Base-by-base conservation (phyloP, 2,797 vertebrate genomes). In the Mastacembelus armatus region DNA sequence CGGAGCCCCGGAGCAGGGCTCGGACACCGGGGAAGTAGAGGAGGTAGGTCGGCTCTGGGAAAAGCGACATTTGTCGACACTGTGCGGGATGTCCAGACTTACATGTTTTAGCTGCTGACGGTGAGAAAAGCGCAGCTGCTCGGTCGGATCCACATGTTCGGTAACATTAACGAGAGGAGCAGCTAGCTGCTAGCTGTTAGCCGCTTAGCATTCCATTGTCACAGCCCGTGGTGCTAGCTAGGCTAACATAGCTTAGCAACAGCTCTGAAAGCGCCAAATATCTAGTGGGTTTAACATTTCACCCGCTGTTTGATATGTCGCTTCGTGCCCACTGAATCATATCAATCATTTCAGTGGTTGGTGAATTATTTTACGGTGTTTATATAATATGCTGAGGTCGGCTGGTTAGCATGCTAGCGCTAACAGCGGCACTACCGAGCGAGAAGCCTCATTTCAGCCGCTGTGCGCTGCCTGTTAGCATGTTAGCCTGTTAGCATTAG, bases 201-300 rank as follows among this genome's bases (percentile, higher is more conserved):
- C 83, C 12, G 43, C 39, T 29, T 59, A 87, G 72, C 84, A 81
- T 88, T 77, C 85, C 81, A 91, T 91, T 91, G 90, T 91, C 88
- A 89, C 54, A 60, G 74, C 39, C 67, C 10, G 33, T 2, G 29
- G 47, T 35, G 70, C 54, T 71, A 51, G 39, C 44, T 33, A 68
- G 6, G 80, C 80, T 80, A 77, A 58, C 40, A 42, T 81, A 80
- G 38, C 69, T 14, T 2, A 10, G 18, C 26, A 39, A n/a, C 40
- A 56, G 58, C 43, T 2, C 10, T 24, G 4, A 18, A 18, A 3
- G 10, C 0, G 18, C 1, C 5, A 0, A 2, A 29, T 5, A 5
- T 2, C 0, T 7, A 8, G 39, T 2, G 0, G 3, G 30, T 27
- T 21, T 2, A 10, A 5, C 19, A 8, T 1, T 0, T 1, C 1